Evolutionary conservation across 2,113 vertebrate species (phyloP), one percentile per base, ranked within the genome.

Genomic region (Rhea pennata): DNA sequence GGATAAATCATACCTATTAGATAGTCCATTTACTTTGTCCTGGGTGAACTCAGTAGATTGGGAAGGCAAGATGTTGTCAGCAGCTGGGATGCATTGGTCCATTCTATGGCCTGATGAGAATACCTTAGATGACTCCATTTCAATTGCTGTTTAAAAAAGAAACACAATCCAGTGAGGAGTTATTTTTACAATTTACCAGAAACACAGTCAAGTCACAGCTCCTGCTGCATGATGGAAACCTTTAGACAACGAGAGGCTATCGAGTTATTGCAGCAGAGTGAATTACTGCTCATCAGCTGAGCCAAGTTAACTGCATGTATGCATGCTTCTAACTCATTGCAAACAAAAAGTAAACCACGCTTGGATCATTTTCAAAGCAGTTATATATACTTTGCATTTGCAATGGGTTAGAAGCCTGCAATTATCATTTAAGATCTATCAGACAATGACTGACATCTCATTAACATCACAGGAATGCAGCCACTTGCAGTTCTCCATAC

Each of bases 1-100:
- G 72, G 21, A 72, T 58, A 71, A 51, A 58, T 27, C 97, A 46
- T 97, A 98, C 98, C 98, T 98, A 82, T 86, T 80, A 23, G 66
- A 77, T 1, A 93, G 96, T 11, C 93, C 84, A 11, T 96, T 97
- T 65, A 51, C 75, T 21, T 50, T 86, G 46, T 96, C 87, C 77
- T 79, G 84, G 79, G 48, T 46, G 40, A 40, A 50, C 26, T 94
- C 95, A 83, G 76, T 24, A 26, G 96, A 92, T 61, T 1, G 92
- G 81, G 94, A 81, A 39, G 82, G 83, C 6, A 70, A 89, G 67
- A 82, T 16, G 67, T 27, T 75, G 19, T 65, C 85, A 7, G 31
- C 53, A 50, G 62, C 22, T 21, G 82, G 9, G 33, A 64, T 44
- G 39, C 5, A 64, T 29, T 17, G 87, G 27, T 96, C 94, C n/a